Base-by-base conservation (phyloP, 1,140 invertebrate species). In the Calliphora vicina region DNA sequence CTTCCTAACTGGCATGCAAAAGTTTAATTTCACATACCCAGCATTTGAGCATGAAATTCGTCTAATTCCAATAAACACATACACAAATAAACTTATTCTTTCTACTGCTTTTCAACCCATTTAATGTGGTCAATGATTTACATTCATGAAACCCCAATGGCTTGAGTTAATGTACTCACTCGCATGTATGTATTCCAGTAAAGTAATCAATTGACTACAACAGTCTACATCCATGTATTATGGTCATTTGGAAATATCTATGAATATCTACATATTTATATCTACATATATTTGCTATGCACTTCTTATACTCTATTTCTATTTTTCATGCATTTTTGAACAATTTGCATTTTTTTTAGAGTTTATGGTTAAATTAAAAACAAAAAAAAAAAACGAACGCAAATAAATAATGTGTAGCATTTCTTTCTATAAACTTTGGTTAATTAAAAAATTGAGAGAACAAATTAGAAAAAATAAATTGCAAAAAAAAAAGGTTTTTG, bases 281-380 rank as follows among this genome's bases (percentile, higher is more conserved):
- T 50, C 1, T 50, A 12, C 12, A 12, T 50, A 23, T 23, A 20
- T 61, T 29, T 61, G n/a, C 57, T 23, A 23, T 67, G 20, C 20
- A 23, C 20, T 23, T 67, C 20, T 67, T 67, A 23, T 20, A 23
- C 20, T 67, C 57, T 23, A 67, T 67, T 67, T 67, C 57, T 67
- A 67, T 67, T 67, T 67, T 67, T 67, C 20, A 67, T 67, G 57
- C 57, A 67, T 67, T 67, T 67, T 67, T 67, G 57, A 67, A 67
- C 57, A 67, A 67, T 67, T 67, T 57, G 45, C 45, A 9, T 57
- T 15, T 67, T 17, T 67, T 67, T 67, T 67, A 13, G 57, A 23
- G 57, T 67, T 67, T 67, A 67, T 67, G 20, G 45, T 67, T 67
- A 23, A n/a, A n/a, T n/a, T n/a, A n/a, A n/a, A n/a, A n/a, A n/a